These are phyloP conservation scores for Ophioninae sp. DNA, from an alignment of 2,888 invertebrate species.

Conservation along the genomic window DNA sequence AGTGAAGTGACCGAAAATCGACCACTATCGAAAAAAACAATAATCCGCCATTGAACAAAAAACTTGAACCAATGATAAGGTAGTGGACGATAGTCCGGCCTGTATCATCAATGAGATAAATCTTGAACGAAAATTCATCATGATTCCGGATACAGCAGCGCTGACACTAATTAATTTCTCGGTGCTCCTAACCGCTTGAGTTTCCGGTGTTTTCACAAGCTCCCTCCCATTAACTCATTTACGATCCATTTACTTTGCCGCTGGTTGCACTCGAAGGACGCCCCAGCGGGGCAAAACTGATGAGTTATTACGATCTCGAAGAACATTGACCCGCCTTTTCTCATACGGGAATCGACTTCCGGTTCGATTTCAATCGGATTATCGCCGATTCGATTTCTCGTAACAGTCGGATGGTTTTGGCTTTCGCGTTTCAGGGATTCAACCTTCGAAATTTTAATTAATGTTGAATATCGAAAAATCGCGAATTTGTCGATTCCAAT, in stretches of 20 bases:
- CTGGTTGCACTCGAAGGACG: constrained; percentile 63
- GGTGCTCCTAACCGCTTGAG: constrained; percentile 5
- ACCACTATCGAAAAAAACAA: not conserved
- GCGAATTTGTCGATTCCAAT: not conserved
- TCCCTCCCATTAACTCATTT: constrained; percentile 52
- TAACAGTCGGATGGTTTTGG: not conserved
- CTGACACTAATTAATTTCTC: constrained; percentile 28
- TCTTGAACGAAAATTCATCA: not conserved
- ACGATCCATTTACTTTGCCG: constrained; percentile 70
- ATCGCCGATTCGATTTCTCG: not conserved
- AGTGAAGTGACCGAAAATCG: constrained; percentile 20
- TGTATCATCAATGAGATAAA: not conserved
- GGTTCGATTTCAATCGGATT: constrained; percentile 6
- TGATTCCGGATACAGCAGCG: constrained; percentile 4
- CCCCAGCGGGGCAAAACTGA: constrained; percentile 70
- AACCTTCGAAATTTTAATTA: not conserved
- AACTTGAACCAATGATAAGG: not conserved
- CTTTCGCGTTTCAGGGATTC: not conserved
- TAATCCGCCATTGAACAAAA: not conserved
- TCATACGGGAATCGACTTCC: constrained; percentile 7
- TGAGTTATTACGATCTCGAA: constrained; percentile 67
- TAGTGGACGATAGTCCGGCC: not conserved
- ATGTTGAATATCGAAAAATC: not conserved
- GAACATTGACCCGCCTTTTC: constrained; percentile 67
- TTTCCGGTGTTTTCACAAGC: constrained; percentile 55